Evolutionary conservation across 2,888 invertebrate genomes (phyloP).

Genomic region (Heliconius hortense): DNA sequence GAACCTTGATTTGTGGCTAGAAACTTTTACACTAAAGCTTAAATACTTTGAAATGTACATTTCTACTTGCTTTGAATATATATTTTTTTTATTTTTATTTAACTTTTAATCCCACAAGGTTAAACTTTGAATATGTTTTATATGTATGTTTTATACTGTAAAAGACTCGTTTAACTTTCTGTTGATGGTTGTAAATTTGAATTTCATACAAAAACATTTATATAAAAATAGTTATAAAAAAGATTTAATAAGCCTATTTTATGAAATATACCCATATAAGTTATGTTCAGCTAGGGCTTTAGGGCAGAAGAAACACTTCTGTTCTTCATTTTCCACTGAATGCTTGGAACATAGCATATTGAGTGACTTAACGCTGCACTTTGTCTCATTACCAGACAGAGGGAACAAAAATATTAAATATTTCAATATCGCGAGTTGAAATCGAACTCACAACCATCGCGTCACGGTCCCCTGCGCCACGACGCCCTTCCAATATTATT

Average conservation of each 20-base stretch:
- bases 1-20: slow-evolving; percentile 37
- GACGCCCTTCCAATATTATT: no score
- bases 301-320: no score
- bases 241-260: no score
- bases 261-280: no score
- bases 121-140: not conserved
- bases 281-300: no score
- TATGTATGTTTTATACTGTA: not conserved
- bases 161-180: not conserved
- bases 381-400: not conserved
- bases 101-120: not conserved
- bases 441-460: not conserved
- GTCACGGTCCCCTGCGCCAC: not conserved
- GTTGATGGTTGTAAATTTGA: not conserved
- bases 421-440: not conserved
- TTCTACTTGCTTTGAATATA: slow-evolving; percentile 9
- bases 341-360: no score
- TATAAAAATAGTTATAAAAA: no score
- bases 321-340: no score
- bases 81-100: not conserved
- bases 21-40: slow-evolving; percentile 24
- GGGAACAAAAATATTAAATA: not conserved
- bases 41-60: slow-evolving; percentile 7
- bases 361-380: not conserved
- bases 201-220: not conserved